Percentiles rank a stretch among this genome's conserved stretches.
Conservation (phyloP, 2,113 vertebrate genomes). For the rat (Rattus norvegicus) region DNA sequence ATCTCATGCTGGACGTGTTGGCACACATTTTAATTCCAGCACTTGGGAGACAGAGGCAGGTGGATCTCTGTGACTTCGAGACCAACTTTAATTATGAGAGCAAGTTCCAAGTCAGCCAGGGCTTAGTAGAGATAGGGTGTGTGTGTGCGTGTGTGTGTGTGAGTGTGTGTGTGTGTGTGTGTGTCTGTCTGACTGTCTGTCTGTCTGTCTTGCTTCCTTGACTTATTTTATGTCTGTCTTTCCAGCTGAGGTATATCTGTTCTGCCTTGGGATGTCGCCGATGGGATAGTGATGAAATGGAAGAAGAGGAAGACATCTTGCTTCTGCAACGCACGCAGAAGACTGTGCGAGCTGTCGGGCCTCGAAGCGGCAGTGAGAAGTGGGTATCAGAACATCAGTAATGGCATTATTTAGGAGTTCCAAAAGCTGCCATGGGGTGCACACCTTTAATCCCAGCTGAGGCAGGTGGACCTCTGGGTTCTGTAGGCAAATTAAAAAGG, state of each 20-base stretch:
- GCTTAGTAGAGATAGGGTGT: neutral
- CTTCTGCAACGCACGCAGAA: conserved; percentile 97
- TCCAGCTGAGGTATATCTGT: conserved; percentile 96
- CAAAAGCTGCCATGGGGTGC: neutral
- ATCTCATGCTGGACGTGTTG: neutral
- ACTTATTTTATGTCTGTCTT: neutral
- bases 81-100: neutral
- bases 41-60: neutral
- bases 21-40: neutral
- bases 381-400: conserved; percentile 80
- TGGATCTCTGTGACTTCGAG: neutral
- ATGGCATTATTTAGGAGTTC: neutral
- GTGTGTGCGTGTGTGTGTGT: no score
- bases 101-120: neutral
- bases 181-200: neutral
- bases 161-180: no score
- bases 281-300: conserved; percentile 92
- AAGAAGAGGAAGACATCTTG: conserved; percentile 94
- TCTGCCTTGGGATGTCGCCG: conserved; percentile 95
- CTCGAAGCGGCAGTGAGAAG: conserved; percentile 97
- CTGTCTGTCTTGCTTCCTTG: neutral
- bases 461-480: no score
- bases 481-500: neutral
- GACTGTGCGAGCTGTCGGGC: conserved; percentile 96
- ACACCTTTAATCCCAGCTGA: neutral